Evolutionary conservation across 2,888 invertebrate genomes (phyloP), one percentile per base, ranked within the genome.

Genomic region (Eupithecia dodoneata): DNA sequence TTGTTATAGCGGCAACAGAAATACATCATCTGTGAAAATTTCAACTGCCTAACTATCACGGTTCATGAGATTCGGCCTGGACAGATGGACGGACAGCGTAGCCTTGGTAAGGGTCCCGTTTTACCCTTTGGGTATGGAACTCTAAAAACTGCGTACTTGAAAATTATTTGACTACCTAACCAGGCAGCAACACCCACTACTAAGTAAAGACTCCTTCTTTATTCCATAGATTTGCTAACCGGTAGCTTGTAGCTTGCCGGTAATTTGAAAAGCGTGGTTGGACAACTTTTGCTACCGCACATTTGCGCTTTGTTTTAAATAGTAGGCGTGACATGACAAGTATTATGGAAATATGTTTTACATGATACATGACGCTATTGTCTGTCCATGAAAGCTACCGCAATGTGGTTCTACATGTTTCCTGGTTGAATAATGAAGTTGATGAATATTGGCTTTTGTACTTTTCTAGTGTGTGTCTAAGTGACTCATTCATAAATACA

Each of bases 361-460:
- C 79, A 78, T 79, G 79, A 80, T 77, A 73, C 72, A 80, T 85
- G 85, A 84, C 83, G 85, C 81, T 81, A 80, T 78, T 77, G 77
- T 77, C 80, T 81, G 85, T 85, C 83, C 83, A 81, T 84, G 80
- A 85, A 83, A 83, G 83, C 83, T 83, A 83, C 83, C 84, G 80
- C 83, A 81, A 81, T 81, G 77, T 78, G 72, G 49, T 65, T 79
- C 79, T 74, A 78, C 70, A 81, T 80, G 76, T 81, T 88, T 88
- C 88, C 88, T 88, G 85, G 73, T 86, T 84, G 85, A 83, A 85
- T 83, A 79, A 86, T 84, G 7, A 44, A 71, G 18, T 59, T 18
- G 12, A 18, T 72, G 30, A 1, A 63, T 59, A 72, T 73, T 49
- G 7, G 42, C 72, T 47, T 70, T 47, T 47, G 70, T 70, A 70